Evolutionary conservation across 2,888 invertebrate genomes (phyloP).

Genomic region (Ichneumon xanthorius): DNA sequence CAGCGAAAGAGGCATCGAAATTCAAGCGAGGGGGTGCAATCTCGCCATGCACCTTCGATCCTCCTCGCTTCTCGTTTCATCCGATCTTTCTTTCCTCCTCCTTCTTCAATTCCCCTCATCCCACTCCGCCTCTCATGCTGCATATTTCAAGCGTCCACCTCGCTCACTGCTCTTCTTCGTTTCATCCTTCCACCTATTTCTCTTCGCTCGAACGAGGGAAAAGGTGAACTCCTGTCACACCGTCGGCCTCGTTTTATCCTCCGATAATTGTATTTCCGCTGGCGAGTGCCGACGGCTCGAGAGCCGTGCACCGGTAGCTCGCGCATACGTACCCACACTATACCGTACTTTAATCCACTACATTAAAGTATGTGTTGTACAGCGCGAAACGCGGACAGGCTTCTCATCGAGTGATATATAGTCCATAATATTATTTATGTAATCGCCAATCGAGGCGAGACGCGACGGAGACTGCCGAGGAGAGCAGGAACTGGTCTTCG

Average conservation of each 20-base stretch:
- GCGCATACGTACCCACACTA: neutral
- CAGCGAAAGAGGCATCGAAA: constrained; percentile 23
- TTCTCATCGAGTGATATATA: neutral
- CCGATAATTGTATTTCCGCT: constrained; percentile 80
- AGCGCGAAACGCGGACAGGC: neutral
- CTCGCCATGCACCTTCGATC: constrained; percentile 67
- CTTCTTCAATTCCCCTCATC: constrained; percentile 29
- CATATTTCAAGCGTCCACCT: constrained; percentile 75
- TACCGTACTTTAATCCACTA: constrained; percentile 11
- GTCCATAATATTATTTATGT: neutral
- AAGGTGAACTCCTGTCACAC: constrained; percentile 66
- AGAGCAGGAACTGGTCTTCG: neutral
- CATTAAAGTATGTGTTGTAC: constrained; percentile 2
- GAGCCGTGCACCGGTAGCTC: constrained; percentile 11
- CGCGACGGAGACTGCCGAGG: neutral
- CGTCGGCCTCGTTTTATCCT: constrained; percentile 75
- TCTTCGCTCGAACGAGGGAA: constrained; percentile 23
- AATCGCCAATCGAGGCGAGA: constrained; percentile 5
- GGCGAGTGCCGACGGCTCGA: constrained; percentile 65
- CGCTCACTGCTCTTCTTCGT: constrained; percentile 14
- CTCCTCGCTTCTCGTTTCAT: constrained; percentile 59
- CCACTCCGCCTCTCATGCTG: constrained; percentile 56
- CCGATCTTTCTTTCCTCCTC: constrained; percentile 47
- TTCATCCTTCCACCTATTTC: constrained; percentile 31
- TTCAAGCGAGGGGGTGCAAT: constrained; percentile 46